Percentiles rank a stretch among this genome's conserved stretches.
phyloP scores from a whole-genome alignment of 2,888 invertebrate species.

The Tetramorium bicarinatum region DNA sequence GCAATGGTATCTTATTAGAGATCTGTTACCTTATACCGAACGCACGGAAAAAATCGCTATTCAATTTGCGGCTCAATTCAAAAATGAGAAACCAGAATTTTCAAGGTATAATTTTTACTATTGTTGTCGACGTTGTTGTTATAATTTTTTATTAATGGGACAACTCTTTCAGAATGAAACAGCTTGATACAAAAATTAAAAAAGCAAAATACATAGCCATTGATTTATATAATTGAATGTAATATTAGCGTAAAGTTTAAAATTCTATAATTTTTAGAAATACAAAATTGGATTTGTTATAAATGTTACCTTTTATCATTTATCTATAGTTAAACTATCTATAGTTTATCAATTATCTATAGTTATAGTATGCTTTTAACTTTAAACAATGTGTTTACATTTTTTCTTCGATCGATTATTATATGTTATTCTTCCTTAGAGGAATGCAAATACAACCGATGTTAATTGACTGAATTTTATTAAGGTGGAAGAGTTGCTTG shows the following conservation, averaged over 20 bases:
- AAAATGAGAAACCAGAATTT: background rate
- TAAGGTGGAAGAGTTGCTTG: background rate
- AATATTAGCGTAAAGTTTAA: background rate
- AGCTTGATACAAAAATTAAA: background rate
- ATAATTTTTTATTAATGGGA: background rate
- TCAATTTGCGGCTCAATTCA: background rate
- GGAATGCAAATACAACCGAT: background rate
- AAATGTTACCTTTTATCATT: background rate
- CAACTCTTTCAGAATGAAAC: background rate
- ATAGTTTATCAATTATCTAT: too few relatives aligned
- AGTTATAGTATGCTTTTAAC: background rate
- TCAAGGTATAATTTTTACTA: background rate
- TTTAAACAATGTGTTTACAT: background rate
- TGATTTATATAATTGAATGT: background rate
- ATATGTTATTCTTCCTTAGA: background rate
- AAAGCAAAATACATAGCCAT: background rate
- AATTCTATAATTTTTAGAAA: background rate
- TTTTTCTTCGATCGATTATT: background rate
- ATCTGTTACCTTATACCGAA: constrained; percentile 12
- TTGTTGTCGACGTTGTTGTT: background rate
- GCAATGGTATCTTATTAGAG: too few relatives aligned
- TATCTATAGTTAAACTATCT: background rate
- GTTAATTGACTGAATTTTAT: background rate
- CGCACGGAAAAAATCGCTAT: background rate
- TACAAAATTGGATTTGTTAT: background rate